Evolutionary conservation across 2,113 vertebrate genomes (phyloP), one percentile per base, ranked within the genome.

Genomic region (Anthoscopus minutus): DNA sequence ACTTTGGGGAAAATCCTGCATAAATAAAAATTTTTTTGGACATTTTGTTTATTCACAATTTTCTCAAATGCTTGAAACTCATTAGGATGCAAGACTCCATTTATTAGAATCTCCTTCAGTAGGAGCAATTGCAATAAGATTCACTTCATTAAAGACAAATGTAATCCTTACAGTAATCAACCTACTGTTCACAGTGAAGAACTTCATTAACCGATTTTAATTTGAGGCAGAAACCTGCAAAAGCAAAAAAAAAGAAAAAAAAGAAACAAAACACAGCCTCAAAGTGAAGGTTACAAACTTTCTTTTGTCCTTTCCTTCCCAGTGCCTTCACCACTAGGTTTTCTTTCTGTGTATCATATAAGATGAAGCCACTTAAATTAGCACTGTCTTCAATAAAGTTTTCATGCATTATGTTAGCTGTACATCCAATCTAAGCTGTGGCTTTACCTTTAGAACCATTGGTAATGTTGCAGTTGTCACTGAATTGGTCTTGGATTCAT

Each of bases 1-100:
- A 31, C n/a, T 94, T 79, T 65, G 25, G 45, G 66, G 82, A 86
- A 58, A 90, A 95, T 90, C 31, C 60, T 48, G 8, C 1, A 0
- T 88, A 86, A 94, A 84, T 90, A 95, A 93, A 93, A 95, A 67
- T 37, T 93, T 81, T 96, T 96, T 95, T 60, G 30, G 45, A 33
- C 16, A 60, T 74, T 77, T 78, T 92, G 70, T 96, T 94, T 88
- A 72, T 96, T 95, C 35, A 73, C 15, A 11, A 27, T 77, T 92
- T 79, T 95, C 40, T 76, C 81, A 77, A 80, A 66, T 19, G 14
- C 18, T 48, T 84, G 56, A 78, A 88, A 78, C 28, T 88, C 64
- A 71, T 93, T 61, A 92, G 44, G 42, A 93, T 73, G 40, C 1
- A 13, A 58, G 38, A 37, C 5, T 89, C 92, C 72, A 78, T 56